phyloP scores from a whole-genome alignment of 2,797 vertebrate genomes.

The Manis javanica region DNA sequence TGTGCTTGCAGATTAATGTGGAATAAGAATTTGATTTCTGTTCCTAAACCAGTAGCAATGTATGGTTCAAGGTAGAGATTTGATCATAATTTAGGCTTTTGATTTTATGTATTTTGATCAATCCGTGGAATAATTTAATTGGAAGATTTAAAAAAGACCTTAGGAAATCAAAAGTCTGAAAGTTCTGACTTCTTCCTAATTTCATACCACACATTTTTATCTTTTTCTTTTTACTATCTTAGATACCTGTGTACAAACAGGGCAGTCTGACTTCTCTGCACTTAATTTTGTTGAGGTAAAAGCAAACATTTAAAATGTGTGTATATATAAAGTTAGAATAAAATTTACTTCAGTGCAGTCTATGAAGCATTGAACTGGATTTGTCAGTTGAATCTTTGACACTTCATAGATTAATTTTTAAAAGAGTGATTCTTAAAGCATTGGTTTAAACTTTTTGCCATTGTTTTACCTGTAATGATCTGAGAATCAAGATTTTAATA shows the following conservation, averaged over 20 bases:
- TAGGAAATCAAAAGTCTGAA: background rate
- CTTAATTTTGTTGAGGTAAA: background rate
- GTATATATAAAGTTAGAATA: background rate
- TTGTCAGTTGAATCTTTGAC: constrained; percentile 26
- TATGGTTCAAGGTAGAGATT: constrained; percentile 12
- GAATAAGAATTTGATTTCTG: constrained; percentile 42
- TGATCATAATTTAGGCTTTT: constrained; percentile 15
- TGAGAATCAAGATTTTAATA: constrained; percentile 45
- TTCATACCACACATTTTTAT: constrained; percentile 42
- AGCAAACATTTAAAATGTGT: background rate
- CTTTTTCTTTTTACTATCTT: background rate
- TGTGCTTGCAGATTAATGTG: background rate
- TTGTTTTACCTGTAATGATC: background rate
- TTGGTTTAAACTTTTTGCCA: background rate
- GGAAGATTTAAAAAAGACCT: background rate
- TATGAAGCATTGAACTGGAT: background rate
- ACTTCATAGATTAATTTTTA: constrained; percentile 31
- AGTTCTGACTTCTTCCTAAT: background rate
- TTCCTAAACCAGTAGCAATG: background rate
- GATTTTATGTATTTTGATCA: constrained; percentile 45
- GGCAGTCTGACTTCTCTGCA: background rate
- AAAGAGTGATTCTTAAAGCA: background rate
- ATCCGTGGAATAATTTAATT: background rate
- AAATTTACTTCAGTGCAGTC: constrained; percentile 18
- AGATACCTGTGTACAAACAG: background rate